A percentile compares a stretch with the other conserved stretches of the same genome.
phyloP scores from a whole-genome alignment of 2,888 invertebrate genomes.

The Polydrusus cervinus region DNA sequence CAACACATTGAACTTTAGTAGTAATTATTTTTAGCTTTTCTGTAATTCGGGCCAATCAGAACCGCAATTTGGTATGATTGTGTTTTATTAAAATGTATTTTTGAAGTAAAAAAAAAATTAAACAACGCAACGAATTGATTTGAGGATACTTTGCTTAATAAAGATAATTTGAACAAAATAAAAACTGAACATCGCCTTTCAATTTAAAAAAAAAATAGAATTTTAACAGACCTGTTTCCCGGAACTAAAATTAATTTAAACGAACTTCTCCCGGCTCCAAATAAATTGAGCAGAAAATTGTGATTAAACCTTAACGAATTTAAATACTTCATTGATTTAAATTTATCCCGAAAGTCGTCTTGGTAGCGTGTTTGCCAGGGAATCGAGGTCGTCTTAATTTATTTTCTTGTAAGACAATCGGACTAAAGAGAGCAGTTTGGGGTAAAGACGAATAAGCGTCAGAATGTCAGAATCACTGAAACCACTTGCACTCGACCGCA shows the following conservation, averaged over 20 bases:
- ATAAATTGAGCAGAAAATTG: constrained; percentile 38
- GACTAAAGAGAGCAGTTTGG: background rate
- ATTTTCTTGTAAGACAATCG: constrained; percentile 4
- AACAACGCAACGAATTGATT: too few species aligned
- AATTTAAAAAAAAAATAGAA: background rate
- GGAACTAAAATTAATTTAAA: constrained; percentile 24
- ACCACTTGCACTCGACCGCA: too few species aligned
- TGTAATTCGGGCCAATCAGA: too few species aligned
- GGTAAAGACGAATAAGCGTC: too few species aligned
- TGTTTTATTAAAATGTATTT: too few species aligned
- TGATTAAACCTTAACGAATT: constrained; percentile 36
- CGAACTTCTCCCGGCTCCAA: constrained; percentile 22
- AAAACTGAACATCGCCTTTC: background rate
- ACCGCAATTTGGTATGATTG: too few species aligned
- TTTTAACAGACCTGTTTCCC: constrained; percentile 10
- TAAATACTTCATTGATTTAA: constrained; percentile 39
- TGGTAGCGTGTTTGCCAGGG: constrained; percentile 10
- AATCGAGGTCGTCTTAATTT: constrained; percentile 28
- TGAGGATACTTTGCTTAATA: too few species aligned
- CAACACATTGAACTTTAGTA: too few species aligned
- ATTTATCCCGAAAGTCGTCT: constrained; percentile 33
- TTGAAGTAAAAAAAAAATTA: too few species aligned
- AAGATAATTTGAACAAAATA: too few species aligned
- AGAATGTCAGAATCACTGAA: too few species aligned
- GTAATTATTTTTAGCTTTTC: too few species aligned